Evolutionary conservation across 2,797 vertebrate genomes (phyloP).

Genomic region (Alcedo atthis): DNA sequence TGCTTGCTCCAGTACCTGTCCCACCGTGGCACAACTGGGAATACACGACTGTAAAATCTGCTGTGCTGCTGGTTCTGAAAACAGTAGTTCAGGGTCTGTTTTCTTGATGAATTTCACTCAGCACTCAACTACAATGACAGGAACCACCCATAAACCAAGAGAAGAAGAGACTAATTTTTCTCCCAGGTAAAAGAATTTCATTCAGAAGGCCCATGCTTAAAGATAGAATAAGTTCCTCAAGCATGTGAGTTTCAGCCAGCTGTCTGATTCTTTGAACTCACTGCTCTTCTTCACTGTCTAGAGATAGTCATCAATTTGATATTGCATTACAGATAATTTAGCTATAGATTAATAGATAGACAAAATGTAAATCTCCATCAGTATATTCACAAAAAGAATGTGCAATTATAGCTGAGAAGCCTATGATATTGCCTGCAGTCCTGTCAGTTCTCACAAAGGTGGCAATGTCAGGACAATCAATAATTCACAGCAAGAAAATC

Average conservation of each 20-base stretch:
- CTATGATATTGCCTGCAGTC: neutral
- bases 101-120: neutral
- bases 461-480: neutral
- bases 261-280: constrained; percentile 21
- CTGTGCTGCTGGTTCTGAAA: constrained; percentile 3
- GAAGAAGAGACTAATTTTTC: neutral
- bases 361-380: neutral
- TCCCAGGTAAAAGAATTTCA: neutral
- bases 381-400: neutral
- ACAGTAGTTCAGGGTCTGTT: constrained; percentile 8
- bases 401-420: neutral
- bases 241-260: neutral
- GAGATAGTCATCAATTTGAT: neutral
- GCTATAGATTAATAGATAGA: neutral
- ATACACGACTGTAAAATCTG: neutral
- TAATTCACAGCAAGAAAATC: neutral
- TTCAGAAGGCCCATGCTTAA: neutral
- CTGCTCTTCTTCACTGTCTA: neutral
- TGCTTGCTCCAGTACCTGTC: constrained; percentile 20
- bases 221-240: neutral
- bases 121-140: constrained; percentile 7
- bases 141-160: neutral
- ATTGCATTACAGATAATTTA: neutral
- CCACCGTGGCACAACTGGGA: neutral
- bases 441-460: neutral